Conservation (phyloP, 2,113 vertebrate species). For the Semicossyphus pulcher region DNA sequence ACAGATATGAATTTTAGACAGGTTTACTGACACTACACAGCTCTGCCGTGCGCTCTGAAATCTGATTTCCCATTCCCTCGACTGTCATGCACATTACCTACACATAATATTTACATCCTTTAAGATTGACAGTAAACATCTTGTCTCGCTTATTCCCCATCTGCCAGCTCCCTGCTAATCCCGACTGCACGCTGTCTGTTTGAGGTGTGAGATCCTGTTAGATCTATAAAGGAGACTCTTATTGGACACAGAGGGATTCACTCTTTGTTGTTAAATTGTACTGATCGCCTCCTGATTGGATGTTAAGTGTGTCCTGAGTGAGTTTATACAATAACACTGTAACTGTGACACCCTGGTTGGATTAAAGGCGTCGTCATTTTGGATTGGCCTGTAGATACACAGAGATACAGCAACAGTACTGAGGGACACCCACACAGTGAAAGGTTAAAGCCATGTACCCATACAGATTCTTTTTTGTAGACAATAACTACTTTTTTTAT, state of each 20-base stretch:
- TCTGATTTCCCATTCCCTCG: conserved; percentile 27
- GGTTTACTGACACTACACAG: conserved; percentile 24
- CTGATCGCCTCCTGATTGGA: conserved; percentile 17
- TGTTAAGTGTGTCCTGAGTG: conserved; percentile 1
- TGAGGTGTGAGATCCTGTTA: conserved; percentile 39
- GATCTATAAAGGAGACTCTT: conserved; percentile 18
- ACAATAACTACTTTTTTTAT: too few species aligned
- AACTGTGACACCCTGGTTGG: too few species aligned
- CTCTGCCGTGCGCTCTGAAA: conserved; percentile 11
- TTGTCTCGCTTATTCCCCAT: conserved; percentile 15
- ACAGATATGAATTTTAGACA: conserved; percentile 8
- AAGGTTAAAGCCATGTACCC: too few species aligned
- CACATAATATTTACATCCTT: conserved; percentile 57
- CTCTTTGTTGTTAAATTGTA: conserved; percentile 21
- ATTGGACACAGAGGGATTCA: conserved; percentile 18
- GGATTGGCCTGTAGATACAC: too few species aligned
- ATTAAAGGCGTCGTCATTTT: too few species aligned
- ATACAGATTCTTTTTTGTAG: too few species aligned
- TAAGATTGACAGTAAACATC: conserved; percentile 47
- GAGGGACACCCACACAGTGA: too few species aligned
- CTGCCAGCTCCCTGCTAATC: conserved; percentile 29
- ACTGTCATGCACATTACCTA: conserved; percentile 33
- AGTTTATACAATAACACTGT: too few species aligned
- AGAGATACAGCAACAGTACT: too few species aligned
- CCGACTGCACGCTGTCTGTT: conserved; percentile 16